Evolutionary conservation across 2,113 vertebrate species (phyloP).

Genomic region (Perca flavescens): DNA sequence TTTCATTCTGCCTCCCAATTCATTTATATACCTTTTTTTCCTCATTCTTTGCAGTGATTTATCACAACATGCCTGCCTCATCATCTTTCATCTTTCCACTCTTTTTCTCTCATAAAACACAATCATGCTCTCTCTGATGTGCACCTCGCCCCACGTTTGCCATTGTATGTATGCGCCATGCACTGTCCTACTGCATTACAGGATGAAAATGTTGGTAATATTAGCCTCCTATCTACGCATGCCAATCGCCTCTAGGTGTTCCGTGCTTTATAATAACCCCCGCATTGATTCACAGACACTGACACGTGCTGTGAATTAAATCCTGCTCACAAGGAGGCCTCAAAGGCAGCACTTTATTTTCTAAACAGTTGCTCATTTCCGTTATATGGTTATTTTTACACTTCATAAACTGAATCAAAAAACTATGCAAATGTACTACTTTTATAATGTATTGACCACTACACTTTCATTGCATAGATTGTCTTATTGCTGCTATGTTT

Average conservation of each 20-base stretch:
- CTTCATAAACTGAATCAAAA: conserved; percentile 10
- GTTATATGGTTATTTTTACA: not conserved
- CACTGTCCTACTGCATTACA: conserved; percentile 24
- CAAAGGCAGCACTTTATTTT: not conserved
- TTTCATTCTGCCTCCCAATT: conserved; percentile 36
- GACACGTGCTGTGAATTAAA: conserved; percentile 50
- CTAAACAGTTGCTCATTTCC: not conserved
- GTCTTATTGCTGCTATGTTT: not conserved
- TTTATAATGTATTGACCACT: conserved; percentile 6
- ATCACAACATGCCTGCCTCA: conserved; percentile 19
- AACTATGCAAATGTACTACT: not conserved
- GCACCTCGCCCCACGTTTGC: conserved; percentile 3
- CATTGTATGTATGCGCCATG: conserved; percentile 44
- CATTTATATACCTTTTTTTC: conserved; percentile 19
- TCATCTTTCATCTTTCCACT: conserved; percentile 50
- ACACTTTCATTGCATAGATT: not conserved
- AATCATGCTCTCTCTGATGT: conserved; percentile 38
- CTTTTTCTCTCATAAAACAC: conserved; percentile 48
- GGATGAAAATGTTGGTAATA: conserved; percentile 52
- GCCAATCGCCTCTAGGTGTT: conserved; percentile 42
- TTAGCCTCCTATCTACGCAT: conserved; percentile 47
- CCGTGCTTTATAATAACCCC: conserved; percentile 53
- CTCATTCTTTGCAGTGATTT: conserved; percentile 9
- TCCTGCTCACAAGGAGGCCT: conserved; percentile 15
- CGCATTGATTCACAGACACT: conserved; percentile 41